A percentile compares a stretch with the other conserved stretches of the same genome.
Evolutionary conservation across 2,888 invertebrate species (phyloP).

Genomic region (Odontocerum albicorne): DNA sequence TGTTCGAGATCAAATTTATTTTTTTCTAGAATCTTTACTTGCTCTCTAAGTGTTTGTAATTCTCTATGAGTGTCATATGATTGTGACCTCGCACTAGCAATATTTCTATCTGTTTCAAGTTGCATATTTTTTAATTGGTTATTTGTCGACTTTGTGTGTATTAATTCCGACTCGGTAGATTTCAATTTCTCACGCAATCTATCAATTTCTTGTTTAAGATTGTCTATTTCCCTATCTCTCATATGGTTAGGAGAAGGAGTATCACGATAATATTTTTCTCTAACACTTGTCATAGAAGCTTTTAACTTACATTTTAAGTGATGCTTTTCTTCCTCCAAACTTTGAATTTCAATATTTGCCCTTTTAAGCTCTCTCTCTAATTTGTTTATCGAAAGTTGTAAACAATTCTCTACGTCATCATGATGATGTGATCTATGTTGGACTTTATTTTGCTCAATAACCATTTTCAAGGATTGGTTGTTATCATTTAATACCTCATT

Average conservation of each 20-base stretch:
- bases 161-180: constrained; percentile 52
- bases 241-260: background rate
- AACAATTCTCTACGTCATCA: constrained; percentile 17
- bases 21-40: constrained; percentile 58
- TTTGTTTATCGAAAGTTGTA: constrained; percentile 21
- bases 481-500: constrained; percentile 45
- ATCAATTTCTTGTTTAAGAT: constrained; percentile 41
- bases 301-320: constrained; percentile 59
- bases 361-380: constrained; percentile 46
- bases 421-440: constrained; percentile 5
- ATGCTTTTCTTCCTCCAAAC: constrained; percentile 63
- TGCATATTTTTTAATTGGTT: constrained; percentile 68
- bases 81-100: constrained; percentile 69
- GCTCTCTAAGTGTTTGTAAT: constrained; percentile 61
- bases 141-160: constrained; percentile 53
- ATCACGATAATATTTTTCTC: background rate
- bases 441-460: constrained; percentile 15
- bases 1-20: constrained; percentile 61
- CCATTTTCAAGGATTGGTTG: constrained; percentile 37
- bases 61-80: constrained; percentile 65
- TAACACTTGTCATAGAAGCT: constrained; percentile 23
- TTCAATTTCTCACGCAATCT: constrained; percentile 53
- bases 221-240: background rate
- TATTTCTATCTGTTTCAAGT: constrained; percentile 74
- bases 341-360: constrained; percentile 56